These are phyloP conservation scores for Brachyptera putata DNA, from an alignment of 2,888 invertebrate species.

Conservation along the genomic window DNA sequence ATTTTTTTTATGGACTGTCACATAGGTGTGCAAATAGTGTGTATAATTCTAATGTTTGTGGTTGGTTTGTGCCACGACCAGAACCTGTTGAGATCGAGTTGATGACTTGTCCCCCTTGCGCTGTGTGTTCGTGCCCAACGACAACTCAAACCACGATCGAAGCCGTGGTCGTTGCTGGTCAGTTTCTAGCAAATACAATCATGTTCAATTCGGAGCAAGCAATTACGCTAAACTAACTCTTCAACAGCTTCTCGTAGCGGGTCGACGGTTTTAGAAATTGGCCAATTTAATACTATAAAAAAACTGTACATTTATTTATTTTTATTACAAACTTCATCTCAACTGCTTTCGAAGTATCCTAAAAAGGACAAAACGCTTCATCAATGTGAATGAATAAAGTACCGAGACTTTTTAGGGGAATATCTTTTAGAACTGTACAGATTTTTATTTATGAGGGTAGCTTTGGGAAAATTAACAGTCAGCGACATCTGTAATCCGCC, in stretches of 20 bases:
- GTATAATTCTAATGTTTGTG: conserved; percentile 10
- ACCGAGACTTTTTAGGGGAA: too few species aligned
- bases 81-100: conserved; percentile 18
- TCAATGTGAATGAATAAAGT: too few species aligned
- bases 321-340: too few species aligned
- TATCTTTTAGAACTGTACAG: too few species aligned
- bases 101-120: conserved; percentile 26
- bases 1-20: too few species aligned
- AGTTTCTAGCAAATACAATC: conserved; percentile 1
- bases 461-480: neutral
- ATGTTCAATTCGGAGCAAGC: too few species aligned
- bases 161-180: conserved; percentile 11
- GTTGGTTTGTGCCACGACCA: conserved; percentile 5
- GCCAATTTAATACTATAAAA: too few species aligned
- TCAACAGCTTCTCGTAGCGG: neutral
- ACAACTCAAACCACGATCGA: conserved; percentile 13
- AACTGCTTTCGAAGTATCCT: too few species aligned
- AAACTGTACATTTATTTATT: too few species aligned
- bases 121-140: conserved; percentile 22
- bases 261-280: neutral
- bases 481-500: too few species aligned
- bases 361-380: too few species aligned
- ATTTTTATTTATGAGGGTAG: too few species aligned
- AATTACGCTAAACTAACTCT: neutral
- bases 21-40: neutral